Evolutionary conservation across 2,888 invertebrate genomes (phyloP), one percentile per base, ranked within the genome.

Genomic region (Cryptus viduatorius): DNA sequence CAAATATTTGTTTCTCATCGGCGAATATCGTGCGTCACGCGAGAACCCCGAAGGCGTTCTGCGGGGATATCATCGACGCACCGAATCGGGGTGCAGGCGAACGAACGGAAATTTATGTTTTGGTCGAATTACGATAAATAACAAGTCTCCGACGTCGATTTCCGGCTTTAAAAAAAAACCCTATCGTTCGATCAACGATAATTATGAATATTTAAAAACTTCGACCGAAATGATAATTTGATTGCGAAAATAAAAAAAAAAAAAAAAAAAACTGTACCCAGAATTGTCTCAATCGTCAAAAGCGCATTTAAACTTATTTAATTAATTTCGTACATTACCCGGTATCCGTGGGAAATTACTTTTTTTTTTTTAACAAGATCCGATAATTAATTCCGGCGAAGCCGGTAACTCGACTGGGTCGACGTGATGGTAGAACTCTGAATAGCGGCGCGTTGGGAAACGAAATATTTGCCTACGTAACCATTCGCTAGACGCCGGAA

Each of bases 241-340:
- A 19, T 8, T 4, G 8, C 48, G 19, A 53, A 7, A 53, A 53
- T 16, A 37, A 37, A 37, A 37, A 37, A 37, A n/a, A 3, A 53
- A 53, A 7, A 53, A 53, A 50, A 37, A 37, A 37, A 37, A 37
- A 37, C 7, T 37, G 37, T 2, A 1, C 37, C 37, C 4, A 37
- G 50, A 50, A 53, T 19, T 53, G 16, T 19, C 3, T 16, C 19
- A 53, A 19, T 19, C 53, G 53, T 53, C 53, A 10, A 53, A 7
- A 53, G 53, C 53, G 53, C 31, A 31, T 31, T 31, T n/a, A 10
- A 64, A 64, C 31, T 64, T 37, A 64, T 64, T 64, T 64, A 29
- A 64, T 64, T 64, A 64, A 64, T 64, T 64, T 64, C 37, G 61
- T 31, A 29, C 59, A 61, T 64, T 64, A 64, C 61, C 53, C 16